Base-by-base conservation (phyloP, 1,140 invertebrate genomes). In the Thaumetopoea pityocampa region DNA sequence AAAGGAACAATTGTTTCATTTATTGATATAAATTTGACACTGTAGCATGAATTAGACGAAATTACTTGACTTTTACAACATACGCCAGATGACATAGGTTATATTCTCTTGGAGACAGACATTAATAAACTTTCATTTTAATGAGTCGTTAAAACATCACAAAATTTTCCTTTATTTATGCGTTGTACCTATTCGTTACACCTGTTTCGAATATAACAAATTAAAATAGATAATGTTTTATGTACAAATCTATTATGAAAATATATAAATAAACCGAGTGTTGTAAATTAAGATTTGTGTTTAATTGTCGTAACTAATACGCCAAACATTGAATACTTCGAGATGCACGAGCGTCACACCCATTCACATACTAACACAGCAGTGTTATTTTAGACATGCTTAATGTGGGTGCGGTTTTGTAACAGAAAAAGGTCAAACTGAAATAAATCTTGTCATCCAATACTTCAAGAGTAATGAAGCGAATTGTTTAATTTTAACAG, bases 1-100 rank as follows among this genome's bases (percentile, higher is more conserved):
- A 59, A 67, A 68, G 44, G 50, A 47, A 64, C 64, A 67, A 66
- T 67, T 69, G 73, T 63, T 27, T 59, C 55, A 52, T 56, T 65
- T 67, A 73, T 73, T 70, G 53, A 29, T 54, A 67, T 51, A 56
- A 67, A 66, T 70, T 58, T 46, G 50, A 32, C 12, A 2, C 6
- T 28, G 22, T 6, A 18, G 17, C 9, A 28, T 14, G 15, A 28
- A 28, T 28, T 5, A 27, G 5, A 24, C 9, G 4, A 24, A 6
- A 7, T n/a, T 24, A 24, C 2, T n/a, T n/a, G n/a, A n/a, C n/a
- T n/a, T n/a, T n/a, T n/a, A n/a, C n/a, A n/a, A n/a, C n/a, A n/a
- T n/a, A n/a, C n/a, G n/a, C n/a, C n/a, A n/a, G n/a, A n/a, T n/a
- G n/a, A n/a, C n/a, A n/a, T n/a, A n/a, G n/a, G n/a, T n/a, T n/a